These are phyloP conservation scores for Hemicrepidius hirtus DNA, from an alignment of 2,888 invertebrate genomes.

Conservation along the genomic window DNA sequence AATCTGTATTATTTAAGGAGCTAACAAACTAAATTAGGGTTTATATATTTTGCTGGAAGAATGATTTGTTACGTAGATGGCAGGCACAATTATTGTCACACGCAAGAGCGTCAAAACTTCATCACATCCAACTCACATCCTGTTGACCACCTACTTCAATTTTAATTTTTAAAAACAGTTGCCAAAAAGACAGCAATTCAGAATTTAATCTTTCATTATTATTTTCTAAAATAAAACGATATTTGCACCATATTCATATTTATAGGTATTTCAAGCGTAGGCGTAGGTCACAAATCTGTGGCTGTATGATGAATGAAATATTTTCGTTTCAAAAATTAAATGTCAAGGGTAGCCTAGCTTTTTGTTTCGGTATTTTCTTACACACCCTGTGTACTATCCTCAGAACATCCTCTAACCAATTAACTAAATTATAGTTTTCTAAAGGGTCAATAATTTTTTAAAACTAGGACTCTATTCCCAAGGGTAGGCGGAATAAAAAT, in stretches of 20 bases:
- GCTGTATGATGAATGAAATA: slow-evolving; percentile 35
- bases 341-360: neutral
- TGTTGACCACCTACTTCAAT: slow-evolving; percentile 21
- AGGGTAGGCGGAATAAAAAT: no score
- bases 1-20: neutral
- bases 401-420: no score
- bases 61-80: slow-evolving; percentile 1
- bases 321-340: neutral
- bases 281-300: slow-evolving; percentile 2
- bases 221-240: no score
- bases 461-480: no score
- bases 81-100: slow-evolving; percentile 20
- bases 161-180: slow-evolving; percentile 18
- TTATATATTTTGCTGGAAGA: neutral
- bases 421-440: no score
- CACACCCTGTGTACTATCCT: no score
- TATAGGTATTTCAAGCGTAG: no score
- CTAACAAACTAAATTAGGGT: slow-evolving; percentile 4
- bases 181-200: neutral
- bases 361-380: neutral
- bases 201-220: neutral
- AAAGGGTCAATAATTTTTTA: no score
- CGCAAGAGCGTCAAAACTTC: slow-evolving; percentile 17
- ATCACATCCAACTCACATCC: slow-evolving; percentile 35
- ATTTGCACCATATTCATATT: no score